phyloP scores from a whole-genome alignment of 2,797 vertebrate genomes.

The Trachurus trachurus region DNA sequence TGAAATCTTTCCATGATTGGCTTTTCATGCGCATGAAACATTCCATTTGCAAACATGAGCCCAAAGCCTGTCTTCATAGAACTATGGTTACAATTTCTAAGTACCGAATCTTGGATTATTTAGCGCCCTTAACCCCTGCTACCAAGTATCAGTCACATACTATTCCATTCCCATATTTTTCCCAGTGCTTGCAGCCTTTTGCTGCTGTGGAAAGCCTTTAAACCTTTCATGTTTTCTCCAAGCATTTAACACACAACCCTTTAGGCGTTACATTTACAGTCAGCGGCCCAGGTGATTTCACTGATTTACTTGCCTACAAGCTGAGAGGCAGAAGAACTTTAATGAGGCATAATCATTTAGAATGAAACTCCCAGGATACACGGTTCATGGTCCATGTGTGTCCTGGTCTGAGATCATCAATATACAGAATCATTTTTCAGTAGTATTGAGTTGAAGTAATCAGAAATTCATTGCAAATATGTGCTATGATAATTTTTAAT shows the following conservation, averaged over 20 bases:
- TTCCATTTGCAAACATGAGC: neutral
- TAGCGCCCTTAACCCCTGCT: neutral
- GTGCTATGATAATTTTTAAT: neutral
- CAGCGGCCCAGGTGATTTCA: neutral
- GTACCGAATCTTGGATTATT: constrained; percentile 9
- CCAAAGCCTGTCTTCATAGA: constrained; percentile 10
- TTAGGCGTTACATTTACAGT: neutral
- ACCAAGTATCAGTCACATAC: neutral
- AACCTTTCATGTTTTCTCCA: neutral
- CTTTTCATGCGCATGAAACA: constrained; percentile 1
- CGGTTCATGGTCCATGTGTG: neutral
- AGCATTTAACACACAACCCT: neutral
- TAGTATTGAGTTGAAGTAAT: neutral
- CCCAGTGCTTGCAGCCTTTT: constrained; percentile 7
- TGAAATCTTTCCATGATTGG: constrained; percentile 1
- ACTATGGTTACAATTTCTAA: constrained; percentile 4
- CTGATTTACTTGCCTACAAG: neutral
- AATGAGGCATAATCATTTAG: neutral
- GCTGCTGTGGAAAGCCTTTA: neutral
- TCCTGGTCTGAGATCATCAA: neutral
- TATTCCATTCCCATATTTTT: neutral
- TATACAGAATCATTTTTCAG: neutral
- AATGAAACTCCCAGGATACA: neutral
- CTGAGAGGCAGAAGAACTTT: neutral
- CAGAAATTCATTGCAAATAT: constrained; percentile 13